A percentile compares a stretch with the other conserved stretches of the same genome.
Conservation (phyloP, 2,888 invertebrate genomes). For the Orthosia gothica region DNA sequence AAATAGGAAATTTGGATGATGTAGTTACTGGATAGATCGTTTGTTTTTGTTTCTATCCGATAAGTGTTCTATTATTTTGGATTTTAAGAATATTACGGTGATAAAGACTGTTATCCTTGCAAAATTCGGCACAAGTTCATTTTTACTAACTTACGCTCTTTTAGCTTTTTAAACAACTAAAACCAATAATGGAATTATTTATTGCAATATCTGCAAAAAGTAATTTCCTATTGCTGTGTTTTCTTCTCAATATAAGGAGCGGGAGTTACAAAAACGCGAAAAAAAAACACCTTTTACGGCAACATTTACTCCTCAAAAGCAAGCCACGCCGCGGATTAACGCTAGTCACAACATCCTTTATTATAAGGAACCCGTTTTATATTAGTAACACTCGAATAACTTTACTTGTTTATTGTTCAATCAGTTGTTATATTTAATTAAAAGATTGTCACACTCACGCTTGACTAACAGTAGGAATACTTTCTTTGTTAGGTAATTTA, state of each 20-base stretch:
- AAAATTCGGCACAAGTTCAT: background rate
- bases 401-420: constrained; percentile 66
- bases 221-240: too few relatives aligned
- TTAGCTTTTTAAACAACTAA: background rate
- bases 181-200: too few relatives aligned
- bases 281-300: background rate
- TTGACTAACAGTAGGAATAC: constrained; percentile 27
- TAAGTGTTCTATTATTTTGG: constrained; percentile 10
- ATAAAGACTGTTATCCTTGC: background rate
- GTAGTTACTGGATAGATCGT: constrained; percentile 40
- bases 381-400: constrained; percentile 64
- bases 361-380: constrained; percentile 48
- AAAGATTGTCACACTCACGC: constrained; percentile 70
- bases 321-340: constrained; percentile 24
- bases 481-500: constrained; percentile 21
- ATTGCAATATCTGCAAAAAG: too few relatives aligned
- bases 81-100: background rate
- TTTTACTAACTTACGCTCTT: background rate
- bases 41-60: constrained; percentile 50
- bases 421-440: constrained; percentile 79
- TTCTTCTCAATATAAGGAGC: too few relatives aligned
- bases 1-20: constrained; percentile 69
- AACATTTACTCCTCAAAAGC: constrained; percentile 10
- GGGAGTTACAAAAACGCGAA: background rate
- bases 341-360: constrained; percentile 39